Evolutionary conservation across 2,888 invertebrate species (phyloP), one percentile per base, ranked within the genome.

Genomic region (Temnothorax rugatulus): DNA sequence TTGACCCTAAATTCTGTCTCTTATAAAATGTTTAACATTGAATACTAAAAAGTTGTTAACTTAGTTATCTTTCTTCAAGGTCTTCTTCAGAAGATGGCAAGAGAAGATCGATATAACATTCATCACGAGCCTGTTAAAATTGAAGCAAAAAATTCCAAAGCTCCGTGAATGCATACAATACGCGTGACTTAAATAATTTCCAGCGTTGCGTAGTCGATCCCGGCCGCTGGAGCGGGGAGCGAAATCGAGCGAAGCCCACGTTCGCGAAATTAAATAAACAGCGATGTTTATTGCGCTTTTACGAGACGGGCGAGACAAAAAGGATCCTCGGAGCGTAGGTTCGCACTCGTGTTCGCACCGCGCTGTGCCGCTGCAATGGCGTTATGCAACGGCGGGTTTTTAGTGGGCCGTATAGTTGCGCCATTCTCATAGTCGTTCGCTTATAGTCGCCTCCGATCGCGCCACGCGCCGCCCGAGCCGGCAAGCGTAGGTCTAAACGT

Each of bases 351-450:
- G 74, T 82, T 74, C 74, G 29, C 59, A 13, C 38, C 57, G 57
- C 41, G 41, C 15, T 18, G 21, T 3, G n/a, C 64, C 25, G 76
- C 54, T 54, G 76, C 54, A 68, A 77, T 18, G 29, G 38, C 88
- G 92, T 94, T 94, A 94, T 93, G 94, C 93, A 94, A 94, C 92
- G 86, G 84, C 75, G 86, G 86, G 90, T 90, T 94, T 94, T 94
- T 94, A 94, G 94, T 94, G 93, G 93, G 93, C 93, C 94, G 93
- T 94, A 94, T 93, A 93, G 93, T 94, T 94, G 90, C 93, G 91
- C 91, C 92, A 93, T 66, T 81, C 57, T 84, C 82, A 88, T 84
- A 87, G 88, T 89, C 89, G 90, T 89, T 87, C 89, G 91, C 87
- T 84, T 63, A 66, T 81, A 81, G 87, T 83, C 90, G 88, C 84